Percentiles rank a stretch among this genome's conserved stretches.
phyloP scores from a whole-genome alignment of 2,888 invertebrate species.

The Pollenia angustigena region DNA sequence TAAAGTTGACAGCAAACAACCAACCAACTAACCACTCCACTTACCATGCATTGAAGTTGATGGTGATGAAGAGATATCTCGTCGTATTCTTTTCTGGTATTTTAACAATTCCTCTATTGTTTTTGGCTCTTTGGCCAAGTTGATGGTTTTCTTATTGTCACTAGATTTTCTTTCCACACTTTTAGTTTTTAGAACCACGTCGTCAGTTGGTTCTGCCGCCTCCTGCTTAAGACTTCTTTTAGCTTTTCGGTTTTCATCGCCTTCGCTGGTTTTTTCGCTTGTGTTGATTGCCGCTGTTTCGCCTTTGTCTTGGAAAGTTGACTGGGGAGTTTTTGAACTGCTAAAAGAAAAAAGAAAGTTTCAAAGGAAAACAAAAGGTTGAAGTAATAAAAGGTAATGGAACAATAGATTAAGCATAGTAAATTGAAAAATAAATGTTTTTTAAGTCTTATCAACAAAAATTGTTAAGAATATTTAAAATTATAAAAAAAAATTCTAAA shows the following conservation, averaged over 20 bases:
- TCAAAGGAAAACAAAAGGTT: conserved; percentile 43
- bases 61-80: conserved; percentile 81
- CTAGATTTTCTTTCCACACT: conserved; percentile 78
- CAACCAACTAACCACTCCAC: conserved; percentile 49
- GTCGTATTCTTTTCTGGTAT: conserved; percentile 76
- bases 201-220: conserved; percentile 44
- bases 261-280: not conserved
- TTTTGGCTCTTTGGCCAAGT: conserved; percentile 50
- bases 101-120: conserved; percentile 69
- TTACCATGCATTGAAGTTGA: conserved; percentile 82
- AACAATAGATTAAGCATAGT: conserved; percentile 24
- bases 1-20: conserved; percentile 36
- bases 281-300: conserved; percentile 16
- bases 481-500: conserved; percentile 31
- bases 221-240: conserved; percentile 1
- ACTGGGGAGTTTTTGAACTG: conserved; percentile 50
- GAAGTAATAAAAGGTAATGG: not conserved
- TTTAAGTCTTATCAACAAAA: conserved; percentile 61
- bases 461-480: conserved; percentile 52
- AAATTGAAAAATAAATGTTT: conserved; percentile 45
- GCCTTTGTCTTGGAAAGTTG: conserved; percentile 53
- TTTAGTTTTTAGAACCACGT: conserved; percentile 74
- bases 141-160: conserved; percentile 64
- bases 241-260: conserved; percentile 20
- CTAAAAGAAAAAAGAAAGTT: conserved; percentile 51